phyloP scores from a whole-genome alignment of 2,113 vertebrate species.

The Ondatra zibethicus region DNA sequence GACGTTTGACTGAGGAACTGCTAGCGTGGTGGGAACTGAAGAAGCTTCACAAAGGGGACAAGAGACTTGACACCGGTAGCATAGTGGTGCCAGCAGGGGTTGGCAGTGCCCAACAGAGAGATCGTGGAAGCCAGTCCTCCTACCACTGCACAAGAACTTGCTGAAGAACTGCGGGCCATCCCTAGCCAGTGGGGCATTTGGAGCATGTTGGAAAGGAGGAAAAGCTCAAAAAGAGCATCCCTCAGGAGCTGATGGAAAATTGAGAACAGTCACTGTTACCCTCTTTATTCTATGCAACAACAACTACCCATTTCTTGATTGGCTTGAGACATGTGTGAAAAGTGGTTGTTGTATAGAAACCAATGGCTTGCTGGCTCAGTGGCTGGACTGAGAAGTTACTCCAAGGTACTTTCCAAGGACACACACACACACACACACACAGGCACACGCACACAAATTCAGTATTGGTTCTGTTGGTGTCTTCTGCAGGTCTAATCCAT shows the following conservation, averaged over 20 bases:
- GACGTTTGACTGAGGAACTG: background rate
- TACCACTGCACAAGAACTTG: background rate
- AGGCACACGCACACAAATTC: background rate
- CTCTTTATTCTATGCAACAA: background rate
- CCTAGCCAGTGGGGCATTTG: background rate
- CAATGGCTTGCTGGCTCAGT: background rate
- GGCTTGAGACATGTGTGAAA: background rate
- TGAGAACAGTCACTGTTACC: too few relatives aligned
- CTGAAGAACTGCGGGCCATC: background rate
- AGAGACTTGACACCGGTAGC: background rate
- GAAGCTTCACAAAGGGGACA: too few relatives aligned
- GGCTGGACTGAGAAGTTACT: background rate
- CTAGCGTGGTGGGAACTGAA: background rate
- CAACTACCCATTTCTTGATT: background rate
- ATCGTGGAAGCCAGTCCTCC: background rate
- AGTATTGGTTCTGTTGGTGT: background rate
- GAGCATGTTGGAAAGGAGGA: background rate
- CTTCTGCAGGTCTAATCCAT: background rate
- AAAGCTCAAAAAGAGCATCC: background rate
- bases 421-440: too few relatives aligned
- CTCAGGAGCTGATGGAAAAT: too few relatives aligned
- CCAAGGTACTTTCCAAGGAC: background rate
- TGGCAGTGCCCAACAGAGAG: background rate
- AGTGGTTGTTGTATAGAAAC: too few relatives aligned
- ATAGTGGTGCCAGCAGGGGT: background rate